These are phyloP conservation scores for Pterophyllum scalare DNA, from an alignment of 2,113 vertebrate genomes.

Conservation along the genomic window DNA sequence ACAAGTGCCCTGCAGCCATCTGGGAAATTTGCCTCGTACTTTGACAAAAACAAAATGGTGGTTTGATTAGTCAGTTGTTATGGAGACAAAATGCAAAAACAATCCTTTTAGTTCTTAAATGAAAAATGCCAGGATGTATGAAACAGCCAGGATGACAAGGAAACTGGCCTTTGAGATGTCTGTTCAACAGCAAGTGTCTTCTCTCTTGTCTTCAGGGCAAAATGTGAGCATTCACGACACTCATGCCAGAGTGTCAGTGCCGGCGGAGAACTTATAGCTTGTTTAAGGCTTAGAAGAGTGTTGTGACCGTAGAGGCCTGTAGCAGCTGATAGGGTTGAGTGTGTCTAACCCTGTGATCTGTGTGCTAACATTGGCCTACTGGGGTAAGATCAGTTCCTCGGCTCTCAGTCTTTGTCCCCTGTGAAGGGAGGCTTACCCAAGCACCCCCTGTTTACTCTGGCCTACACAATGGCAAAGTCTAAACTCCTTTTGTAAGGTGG, in stretches of 20 bases:
- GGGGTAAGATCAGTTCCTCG: slow-evolving; percentile 76
- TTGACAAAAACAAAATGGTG: slow-evolving; percentile 48
- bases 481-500: slow-evolving; percentile 86
- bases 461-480: slow-evolving; percentile 84
- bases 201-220: slow-evolving; percentile 55
- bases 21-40: slow-evolving; percentile 58
- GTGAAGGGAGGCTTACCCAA: slow-evolving; percentile 79
- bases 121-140: slow-evolving; percentile 47
- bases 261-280: slow-evolving; percentile 65
- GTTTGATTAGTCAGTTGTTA: slow-evolving; percentile 59
- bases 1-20: slow-evolving; percentile 50
- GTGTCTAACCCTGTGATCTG: slow-evolving; percentile 80
- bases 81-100: slow-evolving; percentile 60
- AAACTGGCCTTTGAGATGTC: slow-evolving; percentile 54
- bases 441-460: slow-evolving; percentile 84
- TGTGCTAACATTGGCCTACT: slow-evolving; percentile 78
- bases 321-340: slow-evolving; percentile 77
- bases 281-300: slow-evolving; percentile 70
- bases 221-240: slow-evolving; percentile 69
- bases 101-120: slow-evolving; percentile 64
- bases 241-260: slow-evolving; percentile 59
- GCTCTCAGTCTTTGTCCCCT: slow-evolving; percentile 71
- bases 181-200: slow-evolving; percentile 41
- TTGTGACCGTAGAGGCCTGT: slow-evolving; percentile 70
- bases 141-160: slow-evolving; percentile 37